Base-by-base conservation (phyloP, 2,113 vertebrate species). In the Coptodon bakossiorum region DNA sequence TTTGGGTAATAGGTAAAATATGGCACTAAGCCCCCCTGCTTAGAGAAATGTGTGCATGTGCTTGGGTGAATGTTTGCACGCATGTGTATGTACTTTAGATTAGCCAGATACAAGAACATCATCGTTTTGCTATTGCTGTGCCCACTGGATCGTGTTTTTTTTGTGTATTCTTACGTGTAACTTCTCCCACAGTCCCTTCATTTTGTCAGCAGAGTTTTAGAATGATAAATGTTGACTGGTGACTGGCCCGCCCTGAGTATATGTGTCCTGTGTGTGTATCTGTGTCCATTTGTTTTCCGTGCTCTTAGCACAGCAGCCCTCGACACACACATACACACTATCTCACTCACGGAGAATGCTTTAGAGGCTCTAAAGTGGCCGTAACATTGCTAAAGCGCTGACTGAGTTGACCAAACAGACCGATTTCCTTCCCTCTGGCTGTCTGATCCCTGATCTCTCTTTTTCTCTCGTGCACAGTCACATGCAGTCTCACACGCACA, bases 1-100 rank as follows among this genome's bases (percentile, higher is more conserved):
- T 96, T 96, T 96, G 96, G 95, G 96, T 96, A 96, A 97, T 96
- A 95, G 90, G 95, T 96, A 92, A 97, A 96, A 96, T 96, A 95
- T 96, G 95, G 91, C 89, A 92, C 93, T 93, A 95, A 96, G 93
- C 89, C 89, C 61, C 91, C 87, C 88, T 87, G 86, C 88, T 91
- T 87, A 53, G 80, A 86, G 81, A 91, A 81, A 91, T 88, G 78
- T 86, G 85, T 91, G 83, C 73, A 52, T 88, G 86, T 83, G 86
- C 22, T 36, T 89, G 80, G 36, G 43, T 11, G 8, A 54, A 59
- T 78, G 80, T 68, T 83, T 84, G 57, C 59, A 50, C 66, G 90
- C 68, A 43, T 88, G 89, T 80, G 88, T 89, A 76, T 88, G 87
- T 87, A 40, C 86, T 94, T 94, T 92, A 95, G 87, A 95, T 86